Base-by-base conservation (phyloP, 2,888 invertebrate genomes). In the Synergus laeviventris region DNA sequence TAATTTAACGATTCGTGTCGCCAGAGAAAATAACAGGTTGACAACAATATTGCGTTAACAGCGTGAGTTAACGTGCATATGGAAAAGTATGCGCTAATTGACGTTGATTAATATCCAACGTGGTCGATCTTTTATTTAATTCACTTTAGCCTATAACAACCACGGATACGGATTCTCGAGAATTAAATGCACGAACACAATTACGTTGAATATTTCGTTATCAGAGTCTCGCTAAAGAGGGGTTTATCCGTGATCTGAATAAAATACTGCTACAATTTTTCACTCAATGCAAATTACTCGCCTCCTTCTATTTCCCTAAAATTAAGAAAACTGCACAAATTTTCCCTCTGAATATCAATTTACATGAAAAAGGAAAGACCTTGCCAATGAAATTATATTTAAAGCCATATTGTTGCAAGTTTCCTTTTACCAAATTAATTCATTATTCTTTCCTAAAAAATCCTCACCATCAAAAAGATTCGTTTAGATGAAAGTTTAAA, bases 81-180 rank as follows among this genome's bases (percentile, higher is more conserved):
- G 81, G 21, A 66, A 70, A 66, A 70, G 31, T 49, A 70, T 78
- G 80, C 81, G 74, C 73, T 75, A 78, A 81, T 82, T 81, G 81
- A 81, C 81, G 81, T 79, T 81, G 81, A 81, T 79, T 79, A 81
- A 81, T 81, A 73, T 77, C 74, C 75, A 54, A 42, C 66, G 64
- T 74, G 76, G 74, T 79, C 79, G 78, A 84, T 82, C 78, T 76
- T 74, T 80, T 81, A 85, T 85, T 85, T 83, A 85, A 85, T 85
- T 85, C 85, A 85, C 84, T 85, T 84, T 83, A 61, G 31, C 12
- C 66, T 62, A 31, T 77, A 54, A 62, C 74, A 64, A 59, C n/a
- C 36, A 18, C n/a, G 24, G 45, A 70, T 70, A 70, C 70, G 70
- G 70, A 70, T 70, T 70, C 49, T 49, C 36, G 16, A 49, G 70